Conservation (phyloP, 2,797 vertebrate genomes). For the Saxicola maurus region DNA sequence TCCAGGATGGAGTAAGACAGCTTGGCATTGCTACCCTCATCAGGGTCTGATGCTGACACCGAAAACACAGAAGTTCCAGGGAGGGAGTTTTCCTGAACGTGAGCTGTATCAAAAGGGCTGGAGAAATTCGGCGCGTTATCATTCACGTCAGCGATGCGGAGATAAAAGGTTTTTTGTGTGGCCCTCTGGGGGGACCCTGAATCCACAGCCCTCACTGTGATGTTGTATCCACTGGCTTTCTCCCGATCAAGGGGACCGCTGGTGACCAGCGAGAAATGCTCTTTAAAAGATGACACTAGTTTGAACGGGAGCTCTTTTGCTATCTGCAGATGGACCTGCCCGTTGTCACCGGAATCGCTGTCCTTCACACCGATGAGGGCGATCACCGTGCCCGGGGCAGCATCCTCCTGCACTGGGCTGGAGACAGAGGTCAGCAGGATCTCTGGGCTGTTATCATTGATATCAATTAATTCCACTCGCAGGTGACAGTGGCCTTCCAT, state of each 20-base stretch:
- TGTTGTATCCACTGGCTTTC: constrained; percentile 63
- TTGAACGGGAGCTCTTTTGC: constrained; percentile 62
- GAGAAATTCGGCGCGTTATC: constrained; percentile 77
- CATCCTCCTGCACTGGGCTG: constrained; percentile 70
- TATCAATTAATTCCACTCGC: constrained; percentile 65
- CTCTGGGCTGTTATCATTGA: constrained; percentile 69
- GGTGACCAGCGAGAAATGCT: constrained; percentile 73
- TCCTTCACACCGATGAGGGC: constrained; percentile 80
- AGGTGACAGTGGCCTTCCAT: constrained; percentile 70
- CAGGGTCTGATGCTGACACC: constrained; percentile 74
- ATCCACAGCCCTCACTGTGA: constrained; percentile 71
- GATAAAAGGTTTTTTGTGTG: constrained; percentile 71
- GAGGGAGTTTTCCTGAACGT: constrained; percentile 76
- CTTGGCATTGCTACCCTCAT: constrained; percentile 75
- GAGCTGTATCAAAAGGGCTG: constrained; percentile 71
- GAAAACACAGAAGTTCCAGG: constrained; percentile 76
- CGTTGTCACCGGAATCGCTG: constrained; percentile 74
- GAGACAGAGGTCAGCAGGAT: constrained; percentile 62
- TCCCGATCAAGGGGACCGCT: constrained; percentile 69
- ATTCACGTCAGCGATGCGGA: constrained; percentile 77
- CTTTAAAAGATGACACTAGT: constrained; percentile 67
- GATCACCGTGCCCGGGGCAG: constrained; percentile 73
- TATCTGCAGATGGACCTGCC: constrained; percentile 66
- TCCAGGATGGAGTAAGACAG: constrained; percentile 78
- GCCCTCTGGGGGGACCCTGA: constrained; percentile 72